Base-by-base conservation (phyloP, 2,797 vertebrate genomes). In the Streptopelia turtur region DNA sequence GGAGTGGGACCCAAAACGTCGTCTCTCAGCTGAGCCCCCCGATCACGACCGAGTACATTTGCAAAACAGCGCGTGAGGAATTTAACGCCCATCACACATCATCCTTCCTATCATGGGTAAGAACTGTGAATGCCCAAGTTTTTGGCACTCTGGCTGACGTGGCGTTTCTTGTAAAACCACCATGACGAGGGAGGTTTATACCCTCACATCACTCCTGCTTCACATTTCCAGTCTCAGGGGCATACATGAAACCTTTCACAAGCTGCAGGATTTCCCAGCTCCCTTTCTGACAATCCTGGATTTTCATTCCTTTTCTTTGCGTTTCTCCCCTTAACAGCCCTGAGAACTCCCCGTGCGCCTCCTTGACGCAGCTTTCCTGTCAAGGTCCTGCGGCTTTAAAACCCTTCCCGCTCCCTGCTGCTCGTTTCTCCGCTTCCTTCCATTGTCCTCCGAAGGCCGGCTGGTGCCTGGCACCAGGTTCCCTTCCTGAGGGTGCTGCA, bases 401-500 rank as follows among this genome's bases (percentile, higher is more conserved):
- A 86, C 66, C 93, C 83, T 95, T 83, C 86, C 83, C 52, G 1
- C 76, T 94, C 87, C 95, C 77, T 0, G 15, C 53, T 1, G 57
- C 92, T 60, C 78, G 87, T 78, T 95, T 85, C 94, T 88, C 53
- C 5, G 65, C 87, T 96, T 97, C 94, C 88, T 95, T 65, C 93
- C 92, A 94, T 93, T 94, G 96, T 96, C 93, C 89, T 95, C 61
- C 9, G 31, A 93, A 96, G 87, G 79, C 77, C 50, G 95, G 95
- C 78, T 94, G 89, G 80, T 71, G 87, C 89, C 78, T 65, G 61
- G 84, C 63, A 89, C 90, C 87, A 53, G 91, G 70, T 50, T 96
- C 88, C 90, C 83, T 97, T 97, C 91, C 95, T 94, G 94, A 86
- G 93, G 95, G 88, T 97, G 94, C 93, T 88, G 95, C 96, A 43